Evolutionary conservation across 2,888 invertebrate genomes (phyloP), one percentile per base, ranked within the genome.

Genomic region (Enchytraeus crypticus): DNA sequence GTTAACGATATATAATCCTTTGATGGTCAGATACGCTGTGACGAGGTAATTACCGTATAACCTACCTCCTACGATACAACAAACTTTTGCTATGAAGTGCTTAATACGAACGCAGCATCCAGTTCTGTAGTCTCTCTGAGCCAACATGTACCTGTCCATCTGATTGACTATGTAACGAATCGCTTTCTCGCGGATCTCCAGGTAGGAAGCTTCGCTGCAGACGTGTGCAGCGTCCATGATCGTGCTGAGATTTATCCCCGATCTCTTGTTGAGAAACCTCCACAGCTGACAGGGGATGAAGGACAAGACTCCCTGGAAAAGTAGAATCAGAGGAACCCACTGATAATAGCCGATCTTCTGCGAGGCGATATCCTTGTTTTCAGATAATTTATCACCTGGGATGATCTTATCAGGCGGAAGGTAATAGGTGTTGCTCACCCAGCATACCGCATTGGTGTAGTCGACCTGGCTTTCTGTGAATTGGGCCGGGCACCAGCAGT

Each of bases 41-140:
- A 80, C 77, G 34, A 82, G 76, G 66, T 80, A 82, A 67, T 81
- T 80, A 34, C 82, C 82, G 64, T 78, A 78, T 18, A 77, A 71
- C 63, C 77, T 73, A 2, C 78, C 78, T 66, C 77, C 77, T 2
- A 78, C 74, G 32, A 77, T 70, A 61, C 77, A 77, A 67, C 77
- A 77, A 61, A 75, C 72, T 62, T 74, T 75, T 53, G 78, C 76
- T 51, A 78, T 71, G 63, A 74, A 73, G 66, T 77, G 77, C 21
- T 77, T 73, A 46, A 77, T 67, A 38, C 75, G 71, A 53, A 77
- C 73, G 59, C 76, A 76, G 61, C 77, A 76, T 11, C 77, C 77
- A 0, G 75, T 73, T 26, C 78, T 67, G 64, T 81, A 77, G 66
- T 79, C 78, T 11, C 77, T 71, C 62, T 80, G 79, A 58, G 79